These are phyloP conservation scores for Acanthoscelides obtectus DNA, from an alignment of 2,888 invertebrate genomes.

Conservation along the genomic window DNA sequence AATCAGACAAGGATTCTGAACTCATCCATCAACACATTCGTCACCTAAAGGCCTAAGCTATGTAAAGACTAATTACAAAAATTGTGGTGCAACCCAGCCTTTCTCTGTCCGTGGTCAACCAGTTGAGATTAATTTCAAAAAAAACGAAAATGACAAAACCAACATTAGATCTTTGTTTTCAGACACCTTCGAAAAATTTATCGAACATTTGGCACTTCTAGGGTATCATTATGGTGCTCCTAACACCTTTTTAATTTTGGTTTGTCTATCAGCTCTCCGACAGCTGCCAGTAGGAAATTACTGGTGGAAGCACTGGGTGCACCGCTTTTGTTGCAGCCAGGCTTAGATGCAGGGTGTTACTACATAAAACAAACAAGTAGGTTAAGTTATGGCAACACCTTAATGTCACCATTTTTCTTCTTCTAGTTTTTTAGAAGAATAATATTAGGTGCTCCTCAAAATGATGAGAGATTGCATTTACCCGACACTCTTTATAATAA, in stretches of 20 bases:
- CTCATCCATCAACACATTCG: too few species aligned
- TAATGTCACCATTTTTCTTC: too few species aligned
- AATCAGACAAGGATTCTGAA: too few species aligned
- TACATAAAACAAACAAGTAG: too few species aligned
- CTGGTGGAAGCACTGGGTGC: not conserved
- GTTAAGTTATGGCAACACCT: too few species aligned
- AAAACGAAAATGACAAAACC: conserved; percentile 9
- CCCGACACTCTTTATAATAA: too few species aligned
- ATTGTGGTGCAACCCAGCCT: not conserved
- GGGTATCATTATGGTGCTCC: conserved; percentile 29
- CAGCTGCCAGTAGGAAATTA: not conserved
- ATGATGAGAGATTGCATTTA: too few species aligned
- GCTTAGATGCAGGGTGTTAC: not conserved
- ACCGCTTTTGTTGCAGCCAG: not conserved
- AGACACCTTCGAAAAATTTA: conserved; percentile 28
- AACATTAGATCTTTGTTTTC: conserved; percentile 11
- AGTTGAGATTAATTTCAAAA: conserved; percentile 20
- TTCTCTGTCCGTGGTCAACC: too few species aligned
- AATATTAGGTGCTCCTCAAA: too few species aligned
- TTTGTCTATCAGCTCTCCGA: not conserved
- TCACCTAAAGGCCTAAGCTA: too few species aligned
- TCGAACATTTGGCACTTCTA: conserved; percentile 30
- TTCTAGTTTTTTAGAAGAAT: too few species aligned
- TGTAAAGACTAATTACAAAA: too few species aligned
- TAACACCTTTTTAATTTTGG: conserved; percentile 33